Percentiles rank a stretch among this genome's conserved stretches.
These are phyloP conservation scores for Alca torda DNA, from an alignment of 2,797 vertebrate species.

Conservation along the genomic window DNA sequence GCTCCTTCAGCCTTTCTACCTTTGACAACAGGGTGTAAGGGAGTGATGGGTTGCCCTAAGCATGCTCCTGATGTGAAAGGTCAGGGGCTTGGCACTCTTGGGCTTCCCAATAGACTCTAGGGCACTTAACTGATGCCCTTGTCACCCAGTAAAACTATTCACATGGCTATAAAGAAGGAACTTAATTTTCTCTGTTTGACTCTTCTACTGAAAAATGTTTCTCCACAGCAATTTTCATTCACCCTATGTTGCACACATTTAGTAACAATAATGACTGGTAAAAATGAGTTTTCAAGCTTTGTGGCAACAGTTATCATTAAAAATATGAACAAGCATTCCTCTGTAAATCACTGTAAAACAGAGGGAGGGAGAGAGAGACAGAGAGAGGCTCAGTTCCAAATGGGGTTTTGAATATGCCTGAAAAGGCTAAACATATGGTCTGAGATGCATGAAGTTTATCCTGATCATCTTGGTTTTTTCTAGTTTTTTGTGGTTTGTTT, in stretches of 20 bases:
- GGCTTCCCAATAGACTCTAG: background rate
- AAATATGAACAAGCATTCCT: background rate
- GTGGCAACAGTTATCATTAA: background rate
- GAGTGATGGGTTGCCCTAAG: background rate
- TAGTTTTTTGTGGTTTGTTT: no score
- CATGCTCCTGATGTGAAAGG: fast-evolving
- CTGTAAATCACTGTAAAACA: background rate
- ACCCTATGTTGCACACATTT: background rate
- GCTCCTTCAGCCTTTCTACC: background rate
- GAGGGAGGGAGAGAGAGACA: background rate
- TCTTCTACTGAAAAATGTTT: background rate
- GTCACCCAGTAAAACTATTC: background rate
- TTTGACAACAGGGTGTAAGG: background rate
- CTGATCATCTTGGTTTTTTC: background rate
- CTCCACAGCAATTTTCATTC: background rate
- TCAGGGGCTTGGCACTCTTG: fast-evolving
- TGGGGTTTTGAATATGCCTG: background rate
- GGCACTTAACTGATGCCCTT: background rate
- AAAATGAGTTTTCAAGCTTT: background rate
- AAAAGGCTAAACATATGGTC: background rate
- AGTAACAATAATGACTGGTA: background rate
- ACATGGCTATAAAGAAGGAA: background rate
- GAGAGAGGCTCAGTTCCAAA: background rate
- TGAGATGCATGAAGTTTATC: background rate
- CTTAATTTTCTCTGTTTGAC: background rate